These are phyloP conservation scores for Cephalotes varians DNA, from an alignment of 2,888 invertebrate species.

Conservation along the genomic window DNA sequence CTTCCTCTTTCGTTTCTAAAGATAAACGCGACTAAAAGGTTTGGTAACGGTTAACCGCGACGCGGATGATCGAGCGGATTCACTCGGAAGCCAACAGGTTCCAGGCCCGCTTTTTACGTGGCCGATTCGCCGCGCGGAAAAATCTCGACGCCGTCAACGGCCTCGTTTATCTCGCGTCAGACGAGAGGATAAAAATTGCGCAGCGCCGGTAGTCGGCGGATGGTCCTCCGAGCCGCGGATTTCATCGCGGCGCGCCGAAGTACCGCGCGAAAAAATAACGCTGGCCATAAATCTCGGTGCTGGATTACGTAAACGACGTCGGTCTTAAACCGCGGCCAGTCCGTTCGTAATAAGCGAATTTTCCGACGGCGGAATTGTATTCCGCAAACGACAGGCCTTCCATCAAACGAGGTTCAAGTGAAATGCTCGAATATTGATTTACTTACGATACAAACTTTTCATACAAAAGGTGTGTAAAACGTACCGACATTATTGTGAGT, in stretches of 20 bases:
- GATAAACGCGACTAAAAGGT: slow-evolving; percentile 36
- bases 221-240: slow-evolving; percentile 9
- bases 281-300: slow-evolving; percentile 35
- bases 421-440: slow-evolving; percentile 46
- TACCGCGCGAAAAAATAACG: slow-evolving; percentile 31
- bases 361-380: slow-evolving; percentile 25
- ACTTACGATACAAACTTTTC: slow-evolving; percentile 34
- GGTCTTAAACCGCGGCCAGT: slow-evolving; percentile 36
- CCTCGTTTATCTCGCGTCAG: slow-evolving; percentile 43
- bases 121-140: slow-evolving; percentile 56
- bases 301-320: slow-evolving; percentile 47
- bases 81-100: slow-evolving; percentile 48
- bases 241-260: slow-evolving; percentile 33
- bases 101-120: slow-evolving; percentile 38
- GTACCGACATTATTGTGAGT: slow-evolving; percentile 34
- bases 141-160: slow-evolving; percentile 52
- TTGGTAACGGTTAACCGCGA: slow-evolving; percentile 34
- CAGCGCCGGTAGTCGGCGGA: not conserved
- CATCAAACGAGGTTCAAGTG: slow-evolving; percentile 43
- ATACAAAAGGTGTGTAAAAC: slow-evolving; percentile 40
- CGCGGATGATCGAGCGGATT: slow-evolving; percentile 18
- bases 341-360: slow-evolving; percentile 37
- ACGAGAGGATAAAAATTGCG: slow-evolving; percentile 36
- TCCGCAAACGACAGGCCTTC: not conserved
- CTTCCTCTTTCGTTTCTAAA: slow-evolving; percentile 10